These are phyloP conservation scores for Temnothorax curvispinosus DNA, from an alignment of 1,140 invertebrate species.

Conservation along the genomic window DNA sequence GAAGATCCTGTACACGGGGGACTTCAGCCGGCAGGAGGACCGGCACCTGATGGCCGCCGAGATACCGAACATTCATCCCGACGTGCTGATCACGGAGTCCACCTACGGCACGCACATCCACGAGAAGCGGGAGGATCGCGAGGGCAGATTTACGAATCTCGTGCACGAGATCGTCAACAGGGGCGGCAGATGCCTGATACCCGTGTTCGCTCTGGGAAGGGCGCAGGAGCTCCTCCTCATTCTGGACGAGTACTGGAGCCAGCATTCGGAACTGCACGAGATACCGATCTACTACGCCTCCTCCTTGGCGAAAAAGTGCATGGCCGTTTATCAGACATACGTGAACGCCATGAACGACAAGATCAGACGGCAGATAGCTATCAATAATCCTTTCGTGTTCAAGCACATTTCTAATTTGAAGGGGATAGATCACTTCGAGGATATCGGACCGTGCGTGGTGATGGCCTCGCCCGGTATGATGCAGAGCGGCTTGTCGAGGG, in stretches of 20 bases:
- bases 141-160: conserved; percentile 96
- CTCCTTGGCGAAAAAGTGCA: conserved; percentile 99
- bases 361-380: conserved; percentile 97
- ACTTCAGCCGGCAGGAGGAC: conserved; percentile 99
- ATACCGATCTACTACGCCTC: conserved; percentile 99
- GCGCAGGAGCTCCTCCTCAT: conserved; percentile 99
- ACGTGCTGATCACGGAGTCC: conserved; percentile 99
- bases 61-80: conserved; percentile 97
- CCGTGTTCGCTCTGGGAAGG: conserved; percentile 98
- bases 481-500: conserved; percentile 98
- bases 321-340: conserved; percentile 99
- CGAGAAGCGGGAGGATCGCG: conserved; percentile 98
- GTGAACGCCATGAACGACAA: conserved; percentile 99
- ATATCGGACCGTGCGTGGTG: conserved; percentile 99
- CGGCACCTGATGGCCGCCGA: conserved; percentile 99
- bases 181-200: conserved; percentile 98
- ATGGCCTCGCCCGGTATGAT: conserved; percentile 99
- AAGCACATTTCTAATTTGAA: conserved; percentile 99
- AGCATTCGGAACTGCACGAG: conserved; percentile 99
- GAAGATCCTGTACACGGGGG: conserved; percentile 98
- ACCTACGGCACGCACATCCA: conserved; percentile 99
- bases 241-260: conserved; percentile 99
- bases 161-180: conserved; percentile 98
- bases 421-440: conserved; percentile 99
- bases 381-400: conserved; percentile 99